Evolutionary conservation across 2,797 vertebrate genomes (phyloP).

Genomic region (Acanthornis magna): DNA sequence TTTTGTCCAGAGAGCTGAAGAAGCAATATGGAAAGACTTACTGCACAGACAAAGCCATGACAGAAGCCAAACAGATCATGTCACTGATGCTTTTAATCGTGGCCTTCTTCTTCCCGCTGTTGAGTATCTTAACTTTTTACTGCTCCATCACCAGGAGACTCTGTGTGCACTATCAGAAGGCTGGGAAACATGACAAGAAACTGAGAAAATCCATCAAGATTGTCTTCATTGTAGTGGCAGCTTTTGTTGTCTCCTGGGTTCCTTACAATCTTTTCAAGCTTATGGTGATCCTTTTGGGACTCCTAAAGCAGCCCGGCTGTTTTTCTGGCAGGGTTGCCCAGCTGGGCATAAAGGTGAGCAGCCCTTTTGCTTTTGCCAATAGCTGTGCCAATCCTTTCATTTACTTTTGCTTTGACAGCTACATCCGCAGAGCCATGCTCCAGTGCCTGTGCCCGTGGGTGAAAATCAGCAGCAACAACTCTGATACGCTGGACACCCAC

Average conservation of each 20-base stretch:
- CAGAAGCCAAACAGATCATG: neutral
- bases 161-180: slow-evolving; percentile 67
- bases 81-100: slow-evolving; percentile 64
- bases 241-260: slow-evolving; percentile 78
- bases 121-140: slow-evolving; percentile 77
- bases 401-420: slow-evolving; percentile 75
- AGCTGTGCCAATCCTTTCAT: slow-evolving; percentile 80
- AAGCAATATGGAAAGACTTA: slow-evolving; percentile 47
- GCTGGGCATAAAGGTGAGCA: slow-evolving; percentile 70
- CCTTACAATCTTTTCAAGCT: slow-evolving; percentile 78
- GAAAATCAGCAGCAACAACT: slow-evolving; percentile 54
- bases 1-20: slow-evolving; percentile 68
- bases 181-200: slow-evolving; percentile 71
- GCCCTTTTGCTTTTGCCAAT: slow-evolving; percentile 78
- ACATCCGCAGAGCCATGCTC: slow-evolving; percentile 65
- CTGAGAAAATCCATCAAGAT: slow-evolving; percentile 77
- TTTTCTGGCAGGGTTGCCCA: neutral
- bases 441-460: slow-evolving; percentile 57
- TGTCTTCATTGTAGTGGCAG: slow-evolving; percentile 69
- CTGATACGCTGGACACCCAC: slow-evolving; percentile 63
- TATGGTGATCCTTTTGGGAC: slow-evolving; percentile 52
- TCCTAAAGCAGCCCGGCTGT: slow-evolving; percentile 30
- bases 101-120: slow-evolving; percentile 75
- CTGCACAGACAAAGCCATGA: slow-evolving; percentile 52
- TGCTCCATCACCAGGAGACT: slow-evolving; percentile 75